Conservation (phyloP, 2,113 vertebrate genomes). For the Amazona vittata region DNA sequence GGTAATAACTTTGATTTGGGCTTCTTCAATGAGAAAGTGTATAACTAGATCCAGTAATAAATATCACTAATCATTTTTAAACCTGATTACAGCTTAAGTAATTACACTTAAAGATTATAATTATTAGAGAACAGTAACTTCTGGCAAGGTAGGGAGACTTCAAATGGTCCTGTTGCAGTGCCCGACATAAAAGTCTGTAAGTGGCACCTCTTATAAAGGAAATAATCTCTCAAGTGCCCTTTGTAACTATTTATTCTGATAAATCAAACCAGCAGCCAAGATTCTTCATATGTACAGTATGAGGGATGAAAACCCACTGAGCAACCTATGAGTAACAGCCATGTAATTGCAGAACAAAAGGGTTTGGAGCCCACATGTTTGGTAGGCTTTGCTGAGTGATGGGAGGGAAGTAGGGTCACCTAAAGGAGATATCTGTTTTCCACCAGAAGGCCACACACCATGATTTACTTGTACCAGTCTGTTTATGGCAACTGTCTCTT, state of each 20-base stretch:
- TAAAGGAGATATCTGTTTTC: slow-evolving; percentile 80
- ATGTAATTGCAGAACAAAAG: slow-evolving; percentile 74
- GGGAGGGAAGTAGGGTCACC: slow-evolving; percentile 70
- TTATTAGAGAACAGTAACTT: neutral
- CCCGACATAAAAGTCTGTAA: neutral
- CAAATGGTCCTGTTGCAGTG: neutral
- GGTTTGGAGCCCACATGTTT: slow-evolving; percentile 62
- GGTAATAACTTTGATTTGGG: neutral
- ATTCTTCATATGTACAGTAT: slow-evolving; percentile 32
- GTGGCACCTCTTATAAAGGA: neutral
- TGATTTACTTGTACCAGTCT: slow-evolving; percentile 70
- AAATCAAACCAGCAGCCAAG: slow-evolving; percentile 57
- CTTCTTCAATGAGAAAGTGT: neutral
- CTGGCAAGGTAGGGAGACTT: neutral
- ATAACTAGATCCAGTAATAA: neutral
- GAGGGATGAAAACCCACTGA: slow-evolving; percentile 55
- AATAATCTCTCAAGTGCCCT: slow-evolving; percentile 15
- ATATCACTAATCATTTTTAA: neutral
- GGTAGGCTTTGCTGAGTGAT: slow-evolving; percentile 11
- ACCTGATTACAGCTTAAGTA: neutral
- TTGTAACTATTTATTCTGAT: slow-evolving; percentile 39
- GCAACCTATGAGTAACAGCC: slow-evolving; percentile 64
- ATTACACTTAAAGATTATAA: neutral
- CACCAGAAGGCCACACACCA: slow-evolving; percentile 81
- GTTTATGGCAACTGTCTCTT: slow-evolving; percentile 88